Percentiles rank a stretch among this genome's conserved stretches.
Conservation (phyloP, 2,113 vertebrate genomes). For the Siniperca chuatsi region DNA sequence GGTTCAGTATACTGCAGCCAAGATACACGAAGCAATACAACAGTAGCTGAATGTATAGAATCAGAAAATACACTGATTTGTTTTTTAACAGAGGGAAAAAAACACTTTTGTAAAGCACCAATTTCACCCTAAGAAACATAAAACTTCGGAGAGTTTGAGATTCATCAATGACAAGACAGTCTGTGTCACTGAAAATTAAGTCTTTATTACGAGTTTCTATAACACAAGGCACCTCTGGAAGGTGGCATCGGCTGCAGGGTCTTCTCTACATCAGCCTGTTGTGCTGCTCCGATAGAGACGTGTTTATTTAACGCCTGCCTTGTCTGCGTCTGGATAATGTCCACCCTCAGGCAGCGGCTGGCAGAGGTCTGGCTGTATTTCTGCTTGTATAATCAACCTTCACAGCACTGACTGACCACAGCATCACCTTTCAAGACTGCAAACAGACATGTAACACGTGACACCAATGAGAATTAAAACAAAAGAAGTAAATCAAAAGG, state of each 20-base stretch:
- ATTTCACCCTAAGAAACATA: neutral
- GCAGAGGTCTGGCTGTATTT: conserved; percentile 64
- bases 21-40: too few relatives aligned
- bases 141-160: neutral
- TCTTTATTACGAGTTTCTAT: conserved; percentile 14
- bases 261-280: conserved; percentile 53
- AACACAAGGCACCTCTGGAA: conserved; percentile 1
- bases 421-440: conserved; percentile 44
- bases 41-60: neutral
- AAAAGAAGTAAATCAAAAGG: conserved; percentile 1
- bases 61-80: neutral
- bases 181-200: neutral
- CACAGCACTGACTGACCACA: conserved; percentile 52
- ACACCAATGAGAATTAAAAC: conserved; percentile 18
- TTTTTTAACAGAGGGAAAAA: neutral
- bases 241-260: conserved; percentile 26
- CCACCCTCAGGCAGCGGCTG: conserved; percentile 61
- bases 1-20: conserved; percentile 45
- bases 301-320: conserved; percentile 74
- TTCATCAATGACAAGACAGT: neutral
- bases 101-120: neutral
- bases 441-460: conserved; percentile 45
- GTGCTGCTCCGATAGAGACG: conserved; percentile 48
- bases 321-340: conserved; percentile 65
- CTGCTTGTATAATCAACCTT: conserved; percentile 71